Evolutionary conservation across 2,888 invertebrate species (phyloP).

Genomic region (Panzeria rudis): DNA sequence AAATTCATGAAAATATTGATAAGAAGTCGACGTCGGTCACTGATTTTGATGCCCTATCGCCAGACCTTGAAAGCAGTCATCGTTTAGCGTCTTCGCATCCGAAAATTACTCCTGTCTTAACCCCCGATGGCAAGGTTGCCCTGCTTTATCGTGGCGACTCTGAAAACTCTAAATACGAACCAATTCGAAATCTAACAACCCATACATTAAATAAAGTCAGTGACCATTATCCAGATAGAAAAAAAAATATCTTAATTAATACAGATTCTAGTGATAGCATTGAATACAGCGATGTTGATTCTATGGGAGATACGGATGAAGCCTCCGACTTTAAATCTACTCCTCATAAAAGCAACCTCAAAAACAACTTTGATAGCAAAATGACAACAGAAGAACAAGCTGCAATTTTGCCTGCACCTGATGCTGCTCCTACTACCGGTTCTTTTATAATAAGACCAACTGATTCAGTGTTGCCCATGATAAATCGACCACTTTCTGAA

Average conservation of each 20-base stretch:
- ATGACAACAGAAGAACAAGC: conserved; percentile 74
- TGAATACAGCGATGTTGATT: conserved; percentile 74
- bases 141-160: conserved; percentile 84
- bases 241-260: conserved; percentile 72
- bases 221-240: conserved; percentile 52
- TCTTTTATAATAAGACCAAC: conserved; percentile 79
- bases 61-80: conserved; percentile 83
- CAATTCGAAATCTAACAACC: conserved; percentile 83
- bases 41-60: conserved; percentile 82
- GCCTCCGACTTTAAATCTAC: conserved; percentile 68
- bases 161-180: conserved; percentile 84
- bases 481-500: conserved; percentile 83
- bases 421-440: conserved; percentile 72
- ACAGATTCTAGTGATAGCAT: conserved; percentile 71
- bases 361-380: conserved; percentile 69
- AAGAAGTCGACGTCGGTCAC: conserved; percentile 79
- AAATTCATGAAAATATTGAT: conserved; percentile 53
- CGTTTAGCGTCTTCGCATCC: conserved; percentile 83
- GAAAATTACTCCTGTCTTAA: conserved; percentile 84
- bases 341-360: conserved; percentile 38
- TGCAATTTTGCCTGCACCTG: conserved; percentile 70
- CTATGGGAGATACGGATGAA: conserved; percentile 72
- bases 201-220: conserved; percentile 80
- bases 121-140: conserved; percentile 84
- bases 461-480: conserved; percentile 83